phyloP scores from a whole-genome alignment of 2,797 vertebrate species.

The Perodicticus potto region DNA sequence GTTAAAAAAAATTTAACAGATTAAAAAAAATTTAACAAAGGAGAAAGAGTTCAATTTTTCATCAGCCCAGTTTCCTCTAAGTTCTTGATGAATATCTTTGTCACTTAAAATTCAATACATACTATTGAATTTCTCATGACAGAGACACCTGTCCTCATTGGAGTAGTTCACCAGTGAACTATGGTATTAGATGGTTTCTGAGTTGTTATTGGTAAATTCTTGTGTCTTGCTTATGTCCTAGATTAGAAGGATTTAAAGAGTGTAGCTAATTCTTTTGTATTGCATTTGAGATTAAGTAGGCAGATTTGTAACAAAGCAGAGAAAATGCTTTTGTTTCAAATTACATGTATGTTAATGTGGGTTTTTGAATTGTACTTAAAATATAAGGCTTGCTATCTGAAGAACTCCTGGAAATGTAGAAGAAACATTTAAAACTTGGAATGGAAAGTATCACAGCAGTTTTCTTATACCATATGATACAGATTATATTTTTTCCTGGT shows the following conservation, averaged over 20 bases:
- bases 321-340: background rate
- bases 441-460: background rate
- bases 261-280: background rate
- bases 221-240: background rate
- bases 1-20: background rate
- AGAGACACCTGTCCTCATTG: background rate
- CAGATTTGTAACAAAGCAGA: constrained; percentile 34
- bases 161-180: background rate
- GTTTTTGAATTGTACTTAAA: constrained; percentile 19
- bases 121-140: background rate
- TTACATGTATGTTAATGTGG: background rate
- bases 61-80: background rate
- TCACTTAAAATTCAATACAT: background rate
- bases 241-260: constrained; percentile 15
- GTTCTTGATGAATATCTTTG: constrained; percentile 25
- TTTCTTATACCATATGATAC: background rate
- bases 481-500: background rate
- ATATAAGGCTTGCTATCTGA: background rate
- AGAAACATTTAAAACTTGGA: background rate
- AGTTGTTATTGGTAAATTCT: background rate
- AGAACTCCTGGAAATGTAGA: constrained; percentile 12
- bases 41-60: background rate
- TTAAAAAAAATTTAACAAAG: background rate
- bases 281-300: background rate
- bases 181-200: background rate